These are phyloP conservation scores for Daktulosphaira vitifoliae DNA, from an alignment of 1,140 invertebrate genomes.

Conservation along the genomic window DNA sequence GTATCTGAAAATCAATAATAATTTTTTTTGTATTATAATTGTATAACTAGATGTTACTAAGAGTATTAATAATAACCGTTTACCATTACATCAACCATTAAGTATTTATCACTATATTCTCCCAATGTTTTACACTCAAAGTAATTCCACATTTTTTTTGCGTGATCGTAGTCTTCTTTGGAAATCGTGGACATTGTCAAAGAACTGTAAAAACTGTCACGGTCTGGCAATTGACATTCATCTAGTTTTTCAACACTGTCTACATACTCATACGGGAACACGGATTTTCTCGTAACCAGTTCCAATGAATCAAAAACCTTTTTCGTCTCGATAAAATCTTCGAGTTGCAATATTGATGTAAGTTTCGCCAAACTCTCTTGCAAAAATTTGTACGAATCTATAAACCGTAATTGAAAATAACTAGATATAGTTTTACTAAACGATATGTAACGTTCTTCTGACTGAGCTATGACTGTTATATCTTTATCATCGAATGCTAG, in stretches of 20 bases:
- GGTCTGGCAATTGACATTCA: background rate
- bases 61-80: too few relatives aligned
- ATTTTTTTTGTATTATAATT: too few relatives aligned
- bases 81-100: background rate
- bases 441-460: background rate
- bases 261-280: background rate
- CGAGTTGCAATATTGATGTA: background rate
- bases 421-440: background rate
- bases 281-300: slow-evolving; percentile 11
- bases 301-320: background rate
- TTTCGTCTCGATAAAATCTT: background rate
- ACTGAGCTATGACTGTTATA: background rate
- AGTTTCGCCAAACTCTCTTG: background rate
- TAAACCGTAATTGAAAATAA: slow-evolving; percentile 32
- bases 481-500: background rate
- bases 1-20: background rate
- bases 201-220: background rate
- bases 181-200: background rate
- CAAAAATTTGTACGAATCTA: slow-evolving; percentile 38
- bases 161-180: background rate
- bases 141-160: background rate
- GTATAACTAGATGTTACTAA: too few relatives aligned
- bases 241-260: background rate
- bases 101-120: background rate
- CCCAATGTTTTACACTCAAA: background rate